Evolutionary conservation across 2,797 vertebrate genomes (phyloP).

Genomic region (Cottoperca gobio): DNA sequence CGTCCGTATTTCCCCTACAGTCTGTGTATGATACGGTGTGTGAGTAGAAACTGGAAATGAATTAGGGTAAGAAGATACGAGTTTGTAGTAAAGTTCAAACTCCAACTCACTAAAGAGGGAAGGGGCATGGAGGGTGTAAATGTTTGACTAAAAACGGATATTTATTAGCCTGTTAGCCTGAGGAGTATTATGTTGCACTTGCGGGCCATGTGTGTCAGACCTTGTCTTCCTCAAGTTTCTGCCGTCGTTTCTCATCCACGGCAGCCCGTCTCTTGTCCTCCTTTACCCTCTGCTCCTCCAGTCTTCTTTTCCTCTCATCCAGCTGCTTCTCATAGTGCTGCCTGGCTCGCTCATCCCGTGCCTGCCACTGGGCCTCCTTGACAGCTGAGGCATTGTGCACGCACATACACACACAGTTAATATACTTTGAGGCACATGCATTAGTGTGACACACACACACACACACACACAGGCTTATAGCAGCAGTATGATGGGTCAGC

Average conservation of each 20-base stretch:
- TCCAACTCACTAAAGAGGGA: constrained; percentile 26
- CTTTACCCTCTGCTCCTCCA: constrained; percentile 93
- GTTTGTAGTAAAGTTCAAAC: constrained; percentile 21
- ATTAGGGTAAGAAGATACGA: neutral
- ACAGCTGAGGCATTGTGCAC: constrained; percentile 77
- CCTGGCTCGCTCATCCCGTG: constrained; percentile 90
- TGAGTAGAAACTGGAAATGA: neutral
- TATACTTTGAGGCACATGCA: constrained; percentile 10
- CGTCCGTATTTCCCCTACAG: neutral
- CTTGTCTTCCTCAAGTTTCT: constrained; percentile 93
- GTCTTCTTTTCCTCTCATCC: constrained; percentile 89
- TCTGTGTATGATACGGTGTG: neutral
- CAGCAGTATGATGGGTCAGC: constrained; percentile 58
- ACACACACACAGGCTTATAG: constrained; percentile 40
- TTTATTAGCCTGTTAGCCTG: neutral
- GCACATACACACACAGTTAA: neutral
- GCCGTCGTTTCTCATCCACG: constrained; percentile 94
- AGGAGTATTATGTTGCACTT: neutral
- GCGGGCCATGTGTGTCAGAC: constrained; percentile 64
- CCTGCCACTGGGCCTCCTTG: constrained; percentile 91
- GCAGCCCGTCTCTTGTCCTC: constrained; percentile 91
- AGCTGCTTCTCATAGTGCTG: constrained; percentile 93
- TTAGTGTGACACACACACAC: constrained; percentile 4
- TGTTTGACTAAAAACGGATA: constrained; percentile 14
- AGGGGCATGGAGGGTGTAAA: neutral